Percentiles rank a stretch among this genome's conserved stretches.
Evolutionary conservation across 2,113 vertebrate genomes (phyloP).

Genomic region (Lynx canadensis): DNA sequence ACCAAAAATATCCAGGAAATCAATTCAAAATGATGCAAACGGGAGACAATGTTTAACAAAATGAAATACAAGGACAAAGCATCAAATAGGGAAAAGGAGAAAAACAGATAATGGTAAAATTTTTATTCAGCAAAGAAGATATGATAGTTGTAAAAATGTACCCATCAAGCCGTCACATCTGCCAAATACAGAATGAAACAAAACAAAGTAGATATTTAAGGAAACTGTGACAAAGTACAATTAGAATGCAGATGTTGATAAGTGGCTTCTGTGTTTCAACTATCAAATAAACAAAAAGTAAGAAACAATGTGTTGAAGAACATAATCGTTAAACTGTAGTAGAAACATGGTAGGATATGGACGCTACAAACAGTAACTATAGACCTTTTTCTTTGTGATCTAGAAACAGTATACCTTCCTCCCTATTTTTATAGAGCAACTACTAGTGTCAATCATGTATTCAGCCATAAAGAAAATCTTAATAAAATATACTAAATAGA

Average conservation of each 20-base stretch:
- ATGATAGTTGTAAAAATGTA: neutral
- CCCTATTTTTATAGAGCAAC: neutral
- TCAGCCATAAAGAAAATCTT: neutral
- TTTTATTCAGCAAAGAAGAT: constrained; percentile 1
- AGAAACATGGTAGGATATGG: neutral
- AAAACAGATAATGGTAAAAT: neutral
- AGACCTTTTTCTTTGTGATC: constrained; percentile 5
- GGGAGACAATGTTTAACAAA: neutral
- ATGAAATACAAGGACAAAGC: constrained; percentile 31
- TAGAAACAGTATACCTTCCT: neutral
- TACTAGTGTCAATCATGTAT: neutral
- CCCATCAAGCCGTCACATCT: neutral
- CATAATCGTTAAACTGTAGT: neutral
- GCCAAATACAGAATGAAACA: neutral
- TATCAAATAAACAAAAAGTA: constrained; percentile 1
- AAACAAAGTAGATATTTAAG: neutral
- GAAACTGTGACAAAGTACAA: neutral
- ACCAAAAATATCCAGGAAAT: constrained; percentile 20
- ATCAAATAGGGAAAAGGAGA: neutral
- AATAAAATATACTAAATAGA: constrained; percentile 53
- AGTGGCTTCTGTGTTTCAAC: constrained; percentile 32
- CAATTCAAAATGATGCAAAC: constrained; percentile 24
- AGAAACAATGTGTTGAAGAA: constrained; percentile 20
- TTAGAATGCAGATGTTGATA: neutral
- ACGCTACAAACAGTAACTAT: neutral